A percentile compares a stretch with the other conserved stretches of the same genome.
phyloP scores from a whole-genome alignment of 30 jellyfish, hydroid and myxozoan genomes.

The Nemopilema nomurai region DNA sequence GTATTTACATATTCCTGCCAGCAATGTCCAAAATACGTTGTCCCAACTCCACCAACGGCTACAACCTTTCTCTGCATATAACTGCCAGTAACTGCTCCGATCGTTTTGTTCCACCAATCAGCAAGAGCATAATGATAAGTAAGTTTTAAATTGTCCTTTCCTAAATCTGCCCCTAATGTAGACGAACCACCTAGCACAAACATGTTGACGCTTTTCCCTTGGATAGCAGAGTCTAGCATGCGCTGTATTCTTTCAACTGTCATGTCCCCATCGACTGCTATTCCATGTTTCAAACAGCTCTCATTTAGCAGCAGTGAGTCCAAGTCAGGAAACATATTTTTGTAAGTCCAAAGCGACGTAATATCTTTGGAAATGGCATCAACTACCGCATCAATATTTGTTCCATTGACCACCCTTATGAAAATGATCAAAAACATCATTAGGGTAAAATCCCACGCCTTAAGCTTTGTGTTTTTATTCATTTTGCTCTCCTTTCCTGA shows the following conservation, averaged over 20 bases:
- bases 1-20: conserved; percentile 85
- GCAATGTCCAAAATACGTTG: conserved; percentile 86
- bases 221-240: conserved; percentile 69
- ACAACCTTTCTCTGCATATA: conserved; percentile 68
- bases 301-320: conserved; percentile 33
- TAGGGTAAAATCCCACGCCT: background rate
- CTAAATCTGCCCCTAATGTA: conserved; percentile 94
- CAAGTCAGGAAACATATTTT: conserved; percentile 25
- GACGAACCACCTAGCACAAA: conserved; percentile 86
- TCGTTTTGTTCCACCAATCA: conserved; percentile 94
- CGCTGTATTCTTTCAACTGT: conserved; percentile 62
- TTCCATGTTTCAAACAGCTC: conserved; percentile 53
- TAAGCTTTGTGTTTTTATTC: background rate
- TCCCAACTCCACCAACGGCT: conserved; percentile 96
- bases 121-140: conserved; percentile 90
- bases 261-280: conserved; percentile 53
- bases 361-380: conserved; percentile 47
- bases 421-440: background rate
- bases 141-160: conserved; percentile 53
- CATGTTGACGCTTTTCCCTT: conserved; percentile 50
- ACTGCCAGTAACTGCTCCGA: conserved; percentile 81
- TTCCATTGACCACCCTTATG: background rate
- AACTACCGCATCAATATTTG: background rate
- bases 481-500: background rate
- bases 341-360: conserved; percentile 55